phyloP scores from a whole-genome alignment of 1,140 invertebrate genomes.

The Ditylenchus dipsaci region DNA sequence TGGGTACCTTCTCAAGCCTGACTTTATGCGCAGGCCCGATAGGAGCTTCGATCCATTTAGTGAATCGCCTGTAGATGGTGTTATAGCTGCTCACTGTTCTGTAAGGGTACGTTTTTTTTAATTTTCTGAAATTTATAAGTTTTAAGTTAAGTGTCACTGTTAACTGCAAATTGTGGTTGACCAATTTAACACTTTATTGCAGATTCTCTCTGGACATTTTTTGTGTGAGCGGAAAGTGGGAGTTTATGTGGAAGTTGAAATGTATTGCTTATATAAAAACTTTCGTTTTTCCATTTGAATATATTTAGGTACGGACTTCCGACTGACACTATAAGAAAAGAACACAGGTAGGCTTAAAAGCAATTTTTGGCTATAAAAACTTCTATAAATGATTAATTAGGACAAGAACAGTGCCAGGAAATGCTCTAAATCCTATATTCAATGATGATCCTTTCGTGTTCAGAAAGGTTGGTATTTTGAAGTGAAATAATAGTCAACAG shows the following conservation, averaged over 20 bases:
- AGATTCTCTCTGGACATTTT: constrained; percentile 98
- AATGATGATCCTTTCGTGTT: constrained; percentile 98
- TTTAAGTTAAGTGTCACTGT: neutral
- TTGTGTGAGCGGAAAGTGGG: constrained; percentile 97
- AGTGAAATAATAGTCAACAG: no score
- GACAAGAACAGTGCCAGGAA: constrained; percentile 87
- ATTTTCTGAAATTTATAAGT: constrained; percentile 11
- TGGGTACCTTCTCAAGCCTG: constrained; percentile 93
- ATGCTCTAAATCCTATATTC: constrained; percentile 93
- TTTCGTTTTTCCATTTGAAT: no score
- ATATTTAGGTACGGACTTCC: constrained; percentile 66
- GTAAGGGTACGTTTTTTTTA: constrained; percentile 71
- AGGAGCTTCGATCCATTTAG: constrained; percentile 96
- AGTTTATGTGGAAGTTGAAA: constrained; percentile 98
- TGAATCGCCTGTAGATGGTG: constrained; percentile 96
- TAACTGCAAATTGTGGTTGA: no score
- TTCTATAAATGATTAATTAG: constrained; percentile 53
- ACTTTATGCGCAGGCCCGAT: constrained; percentile 95
- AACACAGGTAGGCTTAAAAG: constrained; percentile 69
- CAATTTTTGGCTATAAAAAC: no score
- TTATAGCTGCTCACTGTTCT: constrained; percentile 94
- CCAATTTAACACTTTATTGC: constrained; percentile 17
- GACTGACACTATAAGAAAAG: constrained; percentile 95
- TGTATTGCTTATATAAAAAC: constrained; percentile 81
- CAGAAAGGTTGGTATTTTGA: neutral